These are phyloP conservation scores for Hippocampus barbouri DNA, from an alignment of 2,113 vertebrate species.

Conservation along the genomic window DNA sequence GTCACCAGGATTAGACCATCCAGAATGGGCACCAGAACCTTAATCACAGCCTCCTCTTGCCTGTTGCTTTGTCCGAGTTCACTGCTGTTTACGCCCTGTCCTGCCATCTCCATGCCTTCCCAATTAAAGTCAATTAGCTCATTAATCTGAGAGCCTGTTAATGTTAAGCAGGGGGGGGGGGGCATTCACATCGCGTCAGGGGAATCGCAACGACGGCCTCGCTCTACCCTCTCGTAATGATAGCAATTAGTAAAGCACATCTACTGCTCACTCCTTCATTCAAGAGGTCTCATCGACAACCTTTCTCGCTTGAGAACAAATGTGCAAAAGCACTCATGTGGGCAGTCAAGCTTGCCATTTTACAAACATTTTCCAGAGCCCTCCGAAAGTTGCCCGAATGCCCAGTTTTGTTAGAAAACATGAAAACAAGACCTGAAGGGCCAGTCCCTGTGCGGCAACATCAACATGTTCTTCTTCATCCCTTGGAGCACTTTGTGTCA, in stretches of 20 bases:
- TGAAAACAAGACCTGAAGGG: constrained; percentile 11
- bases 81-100: constrained; percentile 38
- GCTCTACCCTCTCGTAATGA: constrained; percentile 19
- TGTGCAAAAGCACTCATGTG: too few relatives aligned
- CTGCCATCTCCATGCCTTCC: constrained; percentile 31
- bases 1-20: constrained; percentile 66
- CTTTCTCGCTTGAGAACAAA: neutral
- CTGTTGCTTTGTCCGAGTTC: neutral
- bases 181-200: constrained; percentile 3
- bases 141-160: constrained; percentile 27
- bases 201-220: constrained; percentile 23
- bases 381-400: neutral
- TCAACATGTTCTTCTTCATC: constrained; percentile 28
- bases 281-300: neutral
- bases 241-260: constrained; percentile 28
- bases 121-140: constrained; percentile 4
- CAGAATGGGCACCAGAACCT: constrained; percentile 58
- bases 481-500: constrained; percentile 4
- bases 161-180: constrained; percentile 20
- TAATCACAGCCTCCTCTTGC: constrained; percentile 25
- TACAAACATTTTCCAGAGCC: neutral
- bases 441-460: constrained; percentile 7
- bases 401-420: neutral
- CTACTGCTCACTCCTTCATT: constrained; percentile 19
- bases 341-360: neutral